Evolutionary conservation across 2,888 invertebrate genomes (phyloP), one percentile per base, ranked within the genome.

Genomic region (Heliconius erato): DNA sequence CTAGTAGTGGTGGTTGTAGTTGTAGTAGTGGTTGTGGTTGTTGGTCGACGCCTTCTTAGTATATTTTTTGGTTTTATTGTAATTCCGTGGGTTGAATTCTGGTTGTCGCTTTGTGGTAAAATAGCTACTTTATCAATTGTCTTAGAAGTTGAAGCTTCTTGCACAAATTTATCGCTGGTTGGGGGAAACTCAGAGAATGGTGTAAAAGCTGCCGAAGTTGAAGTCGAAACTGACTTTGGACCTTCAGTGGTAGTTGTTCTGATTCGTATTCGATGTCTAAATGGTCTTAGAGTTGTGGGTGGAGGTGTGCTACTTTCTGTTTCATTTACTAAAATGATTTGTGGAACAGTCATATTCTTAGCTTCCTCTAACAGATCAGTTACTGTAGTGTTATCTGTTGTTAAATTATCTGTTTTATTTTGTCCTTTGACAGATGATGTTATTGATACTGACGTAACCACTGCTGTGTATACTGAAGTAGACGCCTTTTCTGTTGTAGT

Each of bases 361-460:
- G 84, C 84, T 40, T 88, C 87, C 32, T 86, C 87, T 63, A 86
- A 80, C 49, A 69, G 23, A 83, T 90, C 89, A 11, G 88, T 82
- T 23, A 88, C 59, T 19, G 94, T 95, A 74, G 86, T 89, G 83
- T 92, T 93, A 69, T 91, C 91, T 12, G 83, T 78, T 71, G 93
- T 92, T 6, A 82, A 74, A 14, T 86, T 84, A 84, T 96, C 96
- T 23, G 95, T 95, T 89, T 92, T 95, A 85, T 96, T 96, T 82
- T 91, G 92, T 11, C 93, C 95, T 90, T 96, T 96, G 88, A 96
- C 94, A 40, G 96, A 96, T 5, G 96, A 96, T 44, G 96, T 96
- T 85, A 96, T 95, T 12, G 96, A 96, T 28, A 96, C 93, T 68
- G 96, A 96, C 54, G 96, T 96, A 0, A 96, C 96, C 67, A 96